Evolutionary conservation across 1,140 invertebrate genomes (phyloP), one percentile per base, ranked within the genome.

Genomic region (Ceratina japonica): DNA sequence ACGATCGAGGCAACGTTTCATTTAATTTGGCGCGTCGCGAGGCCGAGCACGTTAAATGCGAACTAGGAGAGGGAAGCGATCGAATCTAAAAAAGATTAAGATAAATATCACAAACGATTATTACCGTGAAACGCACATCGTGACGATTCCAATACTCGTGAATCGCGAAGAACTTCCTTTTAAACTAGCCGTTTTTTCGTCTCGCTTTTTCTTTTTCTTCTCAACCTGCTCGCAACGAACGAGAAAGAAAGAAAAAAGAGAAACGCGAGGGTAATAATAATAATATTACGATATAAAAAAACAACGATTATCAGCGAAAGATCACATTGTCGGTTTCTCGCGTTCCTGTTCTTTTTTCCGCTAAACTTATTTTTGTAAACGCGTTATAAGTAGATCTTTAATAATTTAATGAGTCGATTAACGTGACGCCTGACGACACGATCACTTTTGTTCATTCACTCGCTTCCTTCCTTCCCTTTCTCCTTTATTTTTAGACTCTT

Each of bases 401-500:
- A 89, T 86, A 88, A 90, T 86, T 90, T 90, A 90, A 90, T 89
- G 90, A 91, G 86, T 88, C 86, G 86, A 89, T 91, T 89, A 90
- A 89, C 88, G 89, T 89, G 90, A 86, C 88, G 88, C 82, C 83
- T 70, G 79, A 88, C 89, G 90, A 90, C 90, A 89, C 90, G 89
- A 86, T 88, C 83, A 68, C n/a, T 66, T 78, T 72, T 76, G 15
- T n/a, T 72, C 54, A 44, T 75, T 80, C 65, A 31, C 65, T 68
- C 70, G 61, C 56, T 72, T 66, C 63, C 59, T 66, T 66, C 27
- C 31, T 76, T 68, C 27, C 22, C 61, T 63, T 16, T 66, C 49
- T 49, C 27, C 51, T 31, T 27, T 5, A 3, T 18, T 24, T 49
- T 69, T 37, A 20, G 20, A 44, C 37, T 44, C 37, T 54, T 58